phyloP scores from a whole-genome alignment of 2,797 vertebrate species.

The Takifugu ocellatus region DNA sequence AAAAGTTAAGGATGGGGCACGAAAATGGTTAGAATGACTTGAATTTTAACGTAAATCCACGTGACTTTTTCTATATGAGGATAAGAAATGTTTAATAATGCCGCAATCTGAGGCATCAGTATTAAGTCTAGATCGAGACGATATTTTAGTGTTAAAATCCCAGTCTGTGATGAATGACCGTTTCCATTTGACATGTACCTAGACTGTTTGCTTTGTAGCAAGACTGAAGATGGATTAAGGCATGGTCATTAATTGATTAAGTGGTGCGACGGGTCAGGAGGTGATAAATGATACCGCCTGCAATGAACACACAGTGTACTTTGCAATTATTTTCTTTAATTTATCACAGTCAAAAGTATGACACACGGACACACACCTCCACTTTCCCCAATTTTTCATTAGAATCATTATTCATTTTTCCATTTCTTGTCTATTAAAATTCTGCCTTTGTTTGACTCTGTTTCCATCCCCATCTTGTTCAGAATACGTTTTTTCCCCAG shows the following conservation, averaged over 20 bases:
- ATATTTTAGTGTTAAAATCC: constrained; percentile 25
- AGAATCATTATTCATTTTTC: constrained; percentile 66
- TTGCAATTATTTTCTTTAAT: constrained; percentile 68
- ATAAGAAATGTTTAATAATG: neutral
- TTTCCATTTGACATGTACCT: constrained; percentile 43
- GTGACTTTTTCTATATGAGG: neutral
- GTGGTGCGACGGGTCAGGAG: constrained; percentile 66
- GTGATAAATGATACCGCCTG: constrained; percentile 71
- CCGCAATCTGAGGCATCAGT: neutral
- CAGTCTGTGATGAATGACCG: constrained; percentile 61
- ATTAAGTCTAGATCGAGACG: constrained; percentile 9
- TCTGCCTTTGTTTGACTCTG: too few relatives aligned
- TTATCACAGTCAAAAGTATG: constrained; percentile 73
- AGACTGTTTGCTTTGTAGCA: constrained; percentile 42
- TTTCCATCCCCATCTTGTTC: too few relatives aligned
- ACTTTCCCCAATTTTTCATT: constrained; percentile 58
- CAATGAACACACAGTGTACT: constrained; percentile 69
- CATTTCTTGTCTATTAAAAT: constrained; percentile 53
- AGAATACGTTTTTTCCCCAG: too few relatives aligned
- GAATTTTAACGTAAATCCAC: too few relatives aligned
- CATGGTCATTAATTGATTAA: constrained; percentile 69
- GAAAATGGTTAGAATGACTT: neutral
- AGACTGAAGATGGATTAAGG: constrained; percentile 68
- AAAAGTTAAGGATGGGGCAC: too few relatives aligned
- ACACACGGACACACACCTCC: constrained; percentile 43